Evolutionary conservation across 2,797 vertebrate species (phyloP).

Genomic region (Monodelphis domestica): DNA sequence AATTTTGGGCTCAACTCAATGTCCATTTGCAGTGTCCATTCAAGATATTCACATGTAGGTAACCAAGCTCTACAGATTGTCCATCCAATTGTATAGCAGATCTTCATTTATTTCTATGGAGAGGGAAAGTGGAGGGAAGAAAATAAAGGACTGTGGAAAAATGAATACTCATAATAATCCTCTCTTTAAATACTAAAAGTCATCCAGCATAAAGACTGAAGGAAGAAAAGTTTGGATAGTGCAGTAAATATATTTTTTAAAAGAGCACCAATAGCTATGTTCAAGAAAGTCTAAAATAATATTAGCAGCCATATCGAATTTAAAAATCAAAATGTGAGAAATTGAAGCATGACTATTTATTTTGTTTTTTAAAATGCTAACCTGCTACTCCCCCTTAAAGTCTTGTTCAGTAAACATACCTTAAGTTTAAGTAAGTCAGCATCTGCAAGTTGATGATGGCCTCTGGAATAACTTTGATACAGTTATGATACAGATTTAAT

Average conservation of each 20-base stretch:
- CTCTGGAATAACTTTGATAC: constrained; percentile 95
- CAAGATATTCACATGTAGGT: background rate
- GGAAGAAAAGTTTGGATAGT: constrained; percentile 5
- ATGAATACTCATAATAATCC: background rate
- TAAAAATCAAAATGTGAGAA: background rate
- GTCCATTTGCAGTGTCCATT: background rate
- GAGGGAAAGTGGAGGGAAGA: background rate
- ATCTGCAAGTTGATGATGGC: constrained; percentile 91
- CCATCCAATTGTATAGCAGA: background rate
- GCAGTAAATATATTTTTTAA: background rate
- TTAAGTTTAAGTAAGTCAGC: constrained; percentile 94
- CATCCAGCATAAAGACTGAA: background rate
- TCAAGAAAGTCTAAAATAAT: background rate
- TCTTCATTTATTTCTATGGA: background rate
- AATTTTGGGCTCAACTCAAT: background rate
- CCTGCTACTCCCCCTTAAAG: background rate
- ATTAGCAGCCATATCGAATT: background rate
- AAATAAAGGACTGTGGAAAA: background rate
- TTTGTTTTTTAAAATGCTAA: background rate
- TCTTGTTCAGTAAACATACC: constrained; percentile 83
- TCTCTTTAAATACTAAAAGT: background rate
- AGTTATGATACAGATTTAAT: constrained; percentile 96
- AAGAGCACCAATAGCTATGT: background rate
- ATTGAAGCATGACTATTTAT: background rate
- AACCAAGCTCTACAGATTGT: background rate